Evolutionary conservation across 2,888 invertebrate genomes (phyloP).

Genomic region (Patella pellucida): DNA sequence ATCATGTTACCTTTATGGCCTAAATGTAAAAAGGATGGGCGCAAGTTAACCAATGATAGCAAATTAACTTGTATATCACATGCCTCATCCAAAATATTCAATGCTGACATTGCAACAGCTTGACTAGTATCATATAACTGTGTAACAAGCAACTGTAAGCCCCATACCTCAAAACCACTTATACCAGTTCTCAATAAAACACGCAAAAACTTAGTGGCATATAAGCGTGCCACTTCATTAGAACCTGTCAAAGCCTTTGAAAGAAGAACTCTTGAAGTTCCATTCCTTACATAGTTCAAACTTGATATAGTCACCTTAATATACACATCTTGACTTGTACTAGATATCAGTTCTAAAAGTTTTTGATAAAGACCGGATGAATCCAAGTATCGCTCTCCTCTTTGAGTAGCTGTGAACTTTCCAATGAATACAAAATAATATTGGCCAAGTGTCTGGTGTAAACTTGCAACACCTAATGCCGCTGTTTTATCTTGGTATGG

Average conservation of each 20-base stretch:
- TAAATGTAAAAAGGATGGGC: constrained; percentile 77
- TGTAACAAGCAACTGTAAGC: constrained; percentile 85
- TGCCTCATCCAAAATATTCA: constrained; percentile 91
- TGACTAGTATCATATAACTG: constrained; percentile 88
- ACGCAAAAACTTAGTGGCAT: constrained; percentile 91
- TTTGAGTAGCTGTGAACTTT: constrained; percentile 75
- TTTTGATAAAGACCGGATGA: constrained; percentile 82
- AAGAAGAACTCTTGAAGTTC: constrained; percentile 75
- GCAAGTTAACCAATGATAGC: constrained; percentile 82
- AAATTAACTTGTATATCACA: constrained; percentile 86
- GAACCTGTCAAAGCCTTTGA: constrained; percentile 73
- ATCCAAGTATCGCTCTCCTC: constrained; percentile 77
- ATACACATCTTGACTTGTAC: constrained; percentile 90
- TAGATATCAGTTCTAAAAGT: constrained; percentile 83
- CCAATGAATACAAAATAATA: constrained; percentile 95
- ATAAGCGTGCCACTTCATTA: constrained; percentile 78
- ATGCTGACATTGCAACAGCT: constrained; percentile 84
- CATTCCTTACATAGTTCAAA: constrained; percentile 86
- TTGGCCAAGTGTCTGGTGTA: constrained; percentile 89
- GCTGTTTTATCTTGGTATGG: constrained; percentile 48
- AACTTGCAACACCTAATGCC: constrained; percentile 53
- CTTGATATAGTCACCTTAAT: constrained; percentile 93
- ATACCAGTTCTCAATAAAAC: constrained; percentile 80
- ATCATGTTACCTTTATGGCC: constrained; percentile 86
- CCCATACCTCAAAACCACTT: constrained; percentile 79